These are phyloP conservation scores for Anguilla japonica DNA, from an alignment of 2,113 vertebrate genomes.

Conservation along the genomic window DNA sequence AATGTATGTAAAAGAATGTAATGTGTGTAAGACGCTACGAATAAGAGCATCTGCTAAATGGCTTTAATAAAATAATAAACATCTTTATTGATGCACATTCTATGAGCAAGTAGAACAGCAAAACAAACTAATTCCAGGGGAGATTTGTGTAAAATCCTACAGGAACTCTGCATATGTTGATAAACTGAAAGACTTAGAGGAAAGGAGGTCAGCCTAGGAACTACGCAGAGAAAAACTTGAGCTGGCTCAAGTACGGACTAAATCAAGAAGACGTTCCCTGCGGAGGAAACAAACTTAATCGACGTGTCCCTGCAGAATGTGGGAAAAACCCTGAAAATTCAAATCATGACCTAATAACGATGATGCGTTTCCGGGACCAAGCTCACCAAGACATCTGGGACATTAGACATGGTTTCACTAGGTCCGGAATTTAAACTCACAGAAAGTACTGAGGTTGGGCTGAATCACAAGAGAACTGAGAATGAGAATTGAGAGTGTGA, in stretches of 20 bases:
- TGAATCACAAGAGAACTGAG: background rate
- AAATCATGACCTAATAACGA: conserved; percentile 5
- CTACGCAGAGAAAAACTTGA: background rate
- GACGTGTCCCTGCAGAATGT: background rate
- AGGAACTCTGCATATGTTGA: background rate
- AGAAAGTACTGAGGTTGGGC: background rate
- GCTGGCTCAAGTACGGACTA: background rate
- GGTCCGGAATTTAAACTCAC: background rate
- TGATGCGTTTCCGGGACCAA: conserved; percentile 5
- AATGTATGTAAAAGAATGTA: too few species aligned
- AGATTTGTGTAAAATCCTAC: background rate
- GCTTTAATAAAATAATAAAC: too few species aligned
- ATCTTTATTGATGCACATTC: background rate
- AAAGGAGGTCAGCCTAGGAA: background rate
- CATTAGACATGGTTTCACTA: background rate
- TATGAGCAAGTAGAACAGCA: background rate
- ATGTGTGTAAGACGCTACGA: too few species aligned
- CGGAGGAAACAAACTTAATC: background rate
- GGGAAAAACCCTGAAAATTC: background rate
- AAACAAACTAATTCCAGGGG: background rate
- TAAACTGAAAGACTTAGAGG: background rate
- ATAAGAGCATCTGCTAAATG: too few species aligned
- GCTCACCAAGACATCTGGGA: background rate
- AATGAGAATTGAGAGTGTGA: background rate
- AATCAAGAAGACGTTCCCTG: background rate